Conservation (phyloP, 2,797 vertebrate genomes). For the Karalla daura region DNA sequence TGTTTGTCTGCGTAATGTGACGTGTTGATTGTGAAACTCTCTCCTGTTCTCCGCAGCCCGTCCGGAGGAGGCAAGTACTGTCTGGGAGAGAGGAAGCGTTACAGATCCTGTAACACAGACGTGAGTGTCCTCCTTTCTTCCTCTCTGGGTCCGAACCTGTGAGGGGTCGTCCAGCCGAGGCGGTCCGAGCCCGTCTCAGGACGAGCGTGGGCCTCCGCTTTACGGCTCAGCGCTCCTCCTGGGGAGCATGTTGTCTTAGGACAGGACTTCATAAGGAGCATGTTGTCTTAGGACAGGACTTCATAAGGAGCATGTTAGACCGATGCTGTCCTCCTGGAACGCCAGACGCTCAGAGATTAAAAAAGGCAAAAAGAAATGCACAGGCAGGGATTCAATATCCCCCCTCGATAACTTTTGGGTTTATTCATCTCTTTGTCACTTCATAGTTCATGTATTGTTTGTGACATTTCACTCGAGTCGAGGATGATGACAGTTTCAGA, state of each 20-base stretch:
- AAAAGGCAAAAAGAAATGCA: too few species aligned
- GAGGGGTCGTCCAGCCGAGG: constrained; percentile 17
- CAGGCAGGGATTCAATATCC: constrained; percentile 35
- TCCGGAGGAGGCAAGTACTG: constrained; percentile 98
- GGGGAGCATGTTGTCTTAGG: constrained; percentile 28
- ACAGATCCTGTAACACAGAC: constrained; percentile 96
- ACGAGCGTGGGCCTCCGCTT: constrained; percentile 6
- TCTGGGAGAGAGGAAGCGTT: constrained; percentile 96
- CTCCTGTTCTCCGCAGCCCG: constrained; percentile 87
- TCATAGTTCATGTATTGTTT: constrained; percentile 46
- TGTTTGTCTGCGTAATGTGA: constrained; percentile 12
- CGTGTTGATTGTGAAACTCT: constrained; percentile 28
- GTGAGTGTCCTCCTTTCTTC: constrained; percentile 85
- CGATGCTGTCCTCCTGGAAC: constrained; percentile 43
- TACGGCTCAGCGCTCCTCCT: constrained; percentile 20
- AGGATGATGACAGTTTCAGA: constrained; percentile 38
- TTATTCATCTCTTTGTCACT: constrained; percentile 38
- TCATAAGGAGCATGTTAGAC: constrained; percentile 30
- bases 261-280: constrained; percentile 29
- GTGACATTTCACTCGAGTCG: constrained; percentile 50
- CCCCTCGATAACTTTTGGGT: constrained; percentile 12
- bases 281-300: constrained; percentile 24
- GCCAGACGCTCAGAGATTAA: constrained; percentile 15
- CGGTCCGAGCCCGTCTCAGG: constrained; percentile 21
- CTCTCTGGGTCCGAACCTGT: constrained; percentile 4